A percentile compares a stretch with the other conserved stretches of the same genome.
Conservation (phyloP, 2,113 vertebrate species). For the Pseudopodoces humilis region DNA sequence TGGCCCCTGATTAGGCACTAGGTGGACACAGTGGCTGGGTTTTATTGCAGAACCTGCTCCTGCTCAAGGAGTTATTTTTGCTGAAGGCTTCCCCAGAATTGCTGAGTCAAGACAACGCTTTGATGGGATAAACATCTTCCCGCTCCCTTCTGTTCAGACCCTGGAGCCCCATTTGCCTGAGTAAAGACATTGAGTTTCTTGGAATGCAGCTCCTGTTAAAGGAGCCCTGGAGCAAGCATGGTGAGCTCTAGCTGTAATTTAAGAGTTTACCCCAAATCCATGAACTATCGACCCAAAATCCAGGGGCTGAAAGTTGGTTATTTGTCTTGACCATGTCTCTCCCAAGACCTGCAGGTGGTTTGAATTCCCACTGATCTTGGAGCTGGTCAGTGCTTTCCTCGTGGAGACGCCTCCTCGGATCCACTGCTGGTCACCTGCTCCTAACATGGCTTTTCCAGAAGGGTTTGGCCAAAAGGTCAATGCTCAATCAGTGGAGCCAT, state of each 20-base stretch:
- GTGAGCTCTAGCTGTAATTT: neutral
- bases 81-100: constrained; percentile 6
- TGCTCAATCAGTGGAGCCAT: rapidly evolving
- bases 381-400: neutral
- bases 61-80: constrained; percentile 10
- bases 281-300: neutral
- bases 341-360: neutral
- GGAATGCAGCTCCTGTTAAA: constrained; percentile 34
- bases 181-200: constrained; percentile 6
- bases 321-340: neutral
- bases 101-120: constrained; percentile 49
- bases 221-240: neutral
- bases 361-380: neutral
- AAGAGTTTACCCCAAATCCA: neutral
- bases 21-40: constrained; percentile 5
- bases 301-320: too few relatives aligned
- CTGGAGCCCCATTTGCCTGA: constrained; percentile 51
- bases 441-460: neutral
- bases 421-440: neutral
- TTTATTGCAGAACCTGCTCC: constrained; percentile 44
- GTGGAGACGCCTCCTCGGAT: rapidly evolving
- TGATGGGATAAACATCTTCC: constrained; percentile 45
- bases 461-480: neutral
- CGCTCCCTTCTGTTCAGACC: constrained; percentile 56
- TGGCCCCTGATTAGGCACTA: neutral